phyloP scores from a whole-genome alignment of 2,113 vertebrate species.

The Macroglossus sobrinus region DNA sequence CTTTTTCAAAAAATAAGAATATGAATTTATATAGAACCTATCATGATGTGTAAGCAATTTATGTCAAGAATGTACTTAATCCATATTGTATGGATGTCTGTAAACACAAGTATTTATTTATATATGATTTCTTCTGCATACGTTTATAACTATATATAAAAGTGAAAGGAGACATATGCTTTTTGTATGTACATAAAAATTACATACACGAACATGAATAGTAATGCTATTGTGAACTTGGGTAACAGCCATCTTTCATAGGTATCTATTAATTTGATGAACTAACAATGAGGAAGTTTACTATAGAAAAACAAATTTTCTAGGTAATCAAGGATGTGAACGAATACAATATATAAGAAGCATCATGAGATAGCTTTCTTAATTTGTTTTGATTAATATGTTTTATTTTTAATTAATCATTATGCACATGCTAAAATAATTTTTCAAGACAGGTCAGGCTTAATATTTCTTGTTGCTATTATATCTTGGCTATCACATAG shows the following conservation, averaged over 20 bases:
- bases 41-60: not conserved
- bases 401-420: conserved; percentile 38
- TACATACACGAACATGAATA: not conserved
- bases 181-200: not conserved
- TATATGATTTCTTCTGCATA: not conserved
- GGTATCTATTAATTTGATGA: not conserved
- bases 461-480: not conserved
- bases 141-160: conserved; percentile 24
- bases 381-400: conserved; percentile 34
- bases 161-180: not conserved
- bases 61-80: conserved; percentile 16
- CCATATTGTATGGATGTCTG: not conserved
- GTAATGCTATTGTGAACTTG: conserved; percentile 10
- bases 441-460: not conserved
- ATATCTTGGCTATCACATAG: not conserved
- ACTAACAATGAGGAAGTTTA: not conserved
- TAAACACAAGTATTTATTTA: not conserved
- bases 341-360: not conserved
- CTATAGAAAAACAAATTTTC: not conserved
- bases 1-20: conserved; percentile 19
- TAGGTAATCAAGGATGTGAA: not conserved
- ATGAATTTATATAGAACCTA: conserved; percentile 1
- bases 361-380: not conserved
- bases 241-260: not conserved
- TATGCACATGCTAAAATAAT: not conserved